These are phyloP conservation scores for Mongoloraphidia duomilia DNA, from an alignment of 2,888 invertebrate genomes.

Conservation along the genomic window DNA sequence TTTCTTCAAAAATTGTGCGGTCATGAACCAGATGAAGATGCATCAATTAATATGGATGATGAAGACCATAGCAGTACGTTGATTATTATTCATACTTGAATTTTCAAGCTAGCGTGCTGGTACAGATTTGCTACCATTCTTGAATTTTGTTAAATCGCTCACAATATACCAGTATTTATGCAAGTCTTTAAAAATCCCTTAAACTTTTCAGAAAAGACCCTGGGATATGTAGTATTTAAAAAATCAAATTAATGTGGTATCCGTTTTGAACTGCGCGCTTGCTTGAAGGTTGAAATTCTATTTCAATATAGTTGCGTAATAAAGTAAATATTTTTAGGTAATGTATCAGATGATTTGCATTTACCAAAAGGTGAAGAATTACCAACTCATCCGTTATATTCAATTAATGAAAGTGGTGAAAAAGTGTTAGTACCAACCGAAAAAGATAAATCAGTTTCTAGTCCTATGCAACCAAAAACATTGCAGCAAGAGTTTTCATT, in stretches of 20 bases:
- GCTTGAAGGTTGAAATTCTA: too few species aligned
- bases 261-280: too few species aligned
- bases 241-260: too few species aligned
- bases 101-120: neutral
- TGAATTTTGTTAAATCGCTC: too few species aligned
- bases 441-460: neutral
- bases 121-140: too few species aligned
- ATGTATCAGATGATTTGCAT: too few species aligned
- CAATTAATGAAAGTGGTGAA: slow-evolving; percentile 12
- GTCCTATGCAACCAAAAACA: slow-evolving; percentile 37
- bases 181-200: too few species aligned
- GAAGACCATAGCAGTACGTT: neutral
- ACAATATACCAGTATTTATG: too few species aligned
- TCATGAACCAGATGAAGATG: slow-evolving; percentile 45
- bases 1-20: slow-evolving; percentile 70
- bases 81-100: neutral
- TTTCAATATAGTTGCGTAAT: too few species aligned
- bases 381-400: slow-evolving; percentile 10
- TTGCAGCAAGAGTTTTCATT: slow-evolving; percentile 64
- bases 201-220: too few species aligned
- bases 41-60: slow-evolving; percentile 8
- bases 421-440: slow-evolving; percentile 10
- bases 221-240: too few species aligned
- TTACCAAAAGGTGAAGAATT: neutral
- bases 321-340: too few species aligned